Evolutionary conservation across 2,113 vertebrate genomes (phyloP).

Genomic region (Ciconia maguari): DNA sequence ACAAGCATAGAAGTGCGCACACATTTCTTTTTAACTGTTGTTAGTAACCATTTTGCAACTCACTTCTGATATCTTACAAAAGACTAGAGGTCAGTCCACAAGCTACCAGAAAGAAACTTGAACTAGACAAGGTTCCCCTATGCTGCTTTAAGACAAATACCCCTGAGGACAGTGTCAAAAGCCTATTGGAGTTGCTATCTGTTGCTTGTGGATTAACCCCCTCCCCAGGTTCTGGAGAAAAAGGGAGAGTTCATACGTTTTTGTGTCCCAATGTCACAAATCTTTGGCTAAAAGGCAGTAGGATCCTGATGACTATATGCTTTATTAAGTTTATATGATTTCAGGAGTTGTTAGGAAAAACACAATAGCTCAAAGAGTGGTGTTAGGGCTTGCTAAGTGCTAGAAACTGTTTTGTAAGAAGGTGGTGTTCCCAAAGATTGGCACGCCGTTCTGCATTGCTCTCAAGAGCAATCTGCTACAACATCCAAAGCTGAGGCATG

Average conservation of each 20-base stretch:
- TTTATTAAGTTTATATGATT: neutral
- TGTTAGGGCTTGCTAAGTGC: neutral
- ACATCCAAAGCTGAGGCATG: neutral
- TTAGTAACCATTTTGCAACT: neutral
- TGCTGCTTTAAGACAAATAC: neutral
- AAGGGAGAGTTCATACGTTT: neutral
- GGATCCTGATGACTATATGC: neutral
- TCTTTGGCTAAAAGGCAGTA: neutral
- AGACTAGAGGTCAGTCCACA: neutral
- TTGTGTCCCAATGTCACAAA: neutral
- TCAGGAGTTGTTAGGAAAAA: neutral
- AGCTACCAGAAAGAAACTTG: neutral
- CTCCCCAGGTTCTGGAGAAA: neutral
- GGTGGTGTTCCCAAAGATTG: neutral
- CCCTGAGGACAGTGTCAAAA: neutral
- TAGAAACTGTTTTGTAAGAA: neutral
- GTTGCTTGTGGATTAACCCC: neutral
- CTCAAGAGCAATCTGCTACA: neutral
- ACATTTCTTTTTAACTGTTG: neutral
- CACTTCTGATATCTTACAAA: neutral
- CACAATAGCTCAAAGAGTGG: neutral
- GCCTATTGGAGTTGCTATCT: neutral
- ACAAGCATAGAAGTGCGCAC: too few relatives aligned
- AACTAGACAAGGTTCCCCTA: neutral
- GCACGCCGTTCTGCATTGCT: rapidly evolving